Conservation (phyloP, 2,113 vertebrate species). For the Trichechus manatus region DNA sequence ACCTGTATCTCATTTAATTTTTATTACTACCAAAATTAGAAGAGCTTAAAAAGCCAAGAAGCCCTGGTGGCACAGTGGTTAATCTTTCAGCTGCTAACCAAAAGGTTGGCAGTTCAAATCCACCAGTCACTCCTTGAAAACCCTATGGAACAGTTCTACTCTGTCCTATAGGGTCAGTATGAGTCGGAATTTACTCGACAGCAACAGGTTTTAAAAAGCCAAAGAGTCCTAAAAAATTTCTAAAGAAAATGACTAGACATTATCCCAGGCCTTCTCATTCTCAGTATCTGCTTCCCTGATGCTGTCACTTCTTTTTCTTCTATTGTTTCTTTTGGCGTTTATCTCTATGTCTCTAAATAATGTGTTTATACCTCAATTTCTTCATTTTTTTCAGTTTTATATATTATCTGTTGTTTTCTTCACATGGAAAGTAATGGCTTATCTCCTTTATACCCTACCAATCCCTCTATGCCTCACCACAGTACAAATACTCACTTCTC, state of each 20-base stretch:
- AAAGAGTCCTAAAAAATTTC: not conserved
- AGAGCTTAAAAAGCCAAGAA: not conserved
- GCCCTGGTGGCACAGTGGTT: not conserved
- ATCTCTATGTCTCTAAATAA: not conserved
- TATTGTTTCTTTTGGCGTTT: not conserved
- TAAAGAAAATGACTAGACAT: not conserved
- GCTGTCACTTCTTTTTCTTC: not conserved
- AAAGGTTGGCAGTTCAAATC: no score
- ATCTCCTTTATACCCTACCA: not conserved
- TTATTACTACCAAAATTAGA: not conserved
- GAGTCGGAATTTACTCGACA: no score
- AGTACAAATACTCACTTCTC: not conserved
- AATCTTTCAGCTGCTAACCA: no score
- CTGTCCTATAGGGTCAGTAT: no score
- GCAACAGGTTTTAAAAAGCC: not conserved
- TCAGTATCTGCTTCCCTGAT: not conserved
- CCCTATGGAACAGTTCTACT: no score
- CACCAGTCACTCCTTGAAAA: no score
- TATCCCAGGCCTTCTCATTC: not conserved
- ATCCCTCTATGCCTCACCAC: not conserved
- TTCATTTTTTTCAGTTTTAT: not conserved
- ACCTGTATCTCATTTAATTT: not conserved
- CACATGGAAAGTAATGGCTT: not conserved
- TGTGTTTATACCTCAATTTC: not conserved
- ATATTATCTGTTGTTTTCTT: not conserved